Evolutionary conservation across 2,797 vertebrate species (phyloP), one percentile per base, ranked within the genome.

Genomic region (Saguinus oedipus): DNA sequence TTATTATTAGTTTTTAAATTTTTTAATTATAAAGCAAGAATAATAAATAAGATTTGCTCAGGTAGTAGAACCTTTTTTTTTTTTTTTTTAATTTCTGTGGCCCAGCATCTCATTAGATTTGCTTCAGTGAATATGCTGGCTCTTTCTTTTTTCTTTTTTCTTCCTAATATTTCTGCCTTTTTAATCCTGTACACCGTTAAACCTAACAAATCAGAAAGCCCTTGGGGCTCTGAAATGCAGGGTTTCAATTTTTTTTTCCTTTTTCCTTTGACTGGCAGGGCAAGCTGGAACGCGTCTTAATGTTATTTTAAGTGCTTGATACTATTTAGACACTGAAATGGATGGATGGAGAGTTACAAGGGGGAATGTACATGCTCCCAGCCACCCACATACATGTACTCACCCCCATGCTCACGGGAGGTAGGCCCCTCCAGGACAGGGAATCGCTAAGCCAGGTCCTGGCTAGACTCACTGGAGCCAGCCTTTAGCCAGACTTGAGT

Each of bases 141-240:
- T 98, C 97, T 93, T 97, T 97, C 92, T 61, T 82, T 50, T 94
- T 92, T 97, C 92, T 68, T 82, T 36, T 94, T 92, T 96, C 94
- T 97, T 75, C 85, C 97, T 98, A 98, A 98, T 98, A 98, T 98
- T 98, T 98, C 98, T 98, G 98, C 98, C 98, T 98, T 98, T 98
- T 98, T 98, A 99, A 99, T 98, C 98, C 97, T 98, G 97, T 98
- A 98, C 98, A 98, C 98, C 91, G 96, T 98, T 97, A 98, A 99
- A 98, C 97, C 98, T 98, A 98, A 98, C 98, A 98, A 98, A 99
- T 98, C 97, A 98, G 98, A 98, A 98, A 98, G 97, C 97, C 97
- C 97, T 98, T 97, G 93, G 98, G 98, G 97, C 98, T 98, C 98
- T 98, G 98, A 98, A 98, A 98, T 97, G 96, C 98, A 96, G 85